Percentiles rank a stretch among this genome's conserved stretches.
Evolutionary conservation across 2,113 vertebrate genomes (phyloP).

Genomic region (Oophaga pumilio): DNA sequence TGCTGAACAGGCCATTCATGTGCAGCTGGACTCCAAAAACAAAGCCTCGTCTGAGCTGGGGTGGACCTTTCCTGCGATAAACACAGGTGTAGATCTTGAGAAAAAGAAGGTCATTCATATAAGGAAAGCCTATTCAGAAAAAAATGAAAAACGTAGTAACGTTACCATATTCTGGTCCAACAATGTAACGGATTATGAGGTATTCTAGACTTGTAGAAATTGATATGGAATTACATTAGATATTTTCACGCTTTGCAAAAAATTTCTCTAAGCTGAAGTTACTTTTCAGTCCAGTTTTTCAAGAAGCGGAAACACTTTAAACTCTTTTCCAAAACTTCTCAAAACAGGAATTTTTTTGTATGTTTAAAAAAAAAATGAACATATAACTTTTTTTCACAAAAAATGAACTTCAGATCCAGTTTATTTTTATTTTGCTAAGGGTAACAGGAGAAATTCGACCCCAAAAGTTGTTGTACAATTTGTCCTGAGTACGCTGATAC

Average conservation of each 20-base stretch:
- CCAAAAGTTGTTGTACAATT: no score
- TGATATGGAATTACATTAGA: not conserved
- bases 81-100: not conserved
- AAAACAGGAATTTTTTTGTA: no score
- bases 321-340: no score
- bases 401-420: no score
- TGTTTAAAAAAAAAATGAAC: no score
- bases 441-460: no score
- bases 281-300: not conserved
- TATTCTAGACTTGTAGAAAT: not conserved
- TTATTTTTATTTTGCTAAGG: no score
- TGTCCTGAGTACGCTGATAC: no score
- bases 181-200: not conserved
- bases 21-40: not conserved
- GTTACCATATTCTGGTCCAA: not conserved
- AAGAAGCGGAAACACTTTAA: no score
- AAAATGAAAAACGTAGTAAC: not conserved
- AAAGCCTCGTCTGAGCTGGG: not conserved
- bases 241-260: not conserved
- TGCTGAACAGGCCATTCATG: constrained; percentile 12
- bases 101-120: constrained; percentile 15
- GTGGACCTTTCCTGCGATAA: constrained; percentile 4
- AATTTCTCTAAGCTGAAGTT: not conserved
- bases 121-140: not conserved
- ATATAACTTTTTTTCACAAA: no score